A percentile compares a stretch with the other conserved stretches of the same genome.
Conservation (phyloP, 2,888 invertebrate genomes). For the Helleia helle region DNA sequence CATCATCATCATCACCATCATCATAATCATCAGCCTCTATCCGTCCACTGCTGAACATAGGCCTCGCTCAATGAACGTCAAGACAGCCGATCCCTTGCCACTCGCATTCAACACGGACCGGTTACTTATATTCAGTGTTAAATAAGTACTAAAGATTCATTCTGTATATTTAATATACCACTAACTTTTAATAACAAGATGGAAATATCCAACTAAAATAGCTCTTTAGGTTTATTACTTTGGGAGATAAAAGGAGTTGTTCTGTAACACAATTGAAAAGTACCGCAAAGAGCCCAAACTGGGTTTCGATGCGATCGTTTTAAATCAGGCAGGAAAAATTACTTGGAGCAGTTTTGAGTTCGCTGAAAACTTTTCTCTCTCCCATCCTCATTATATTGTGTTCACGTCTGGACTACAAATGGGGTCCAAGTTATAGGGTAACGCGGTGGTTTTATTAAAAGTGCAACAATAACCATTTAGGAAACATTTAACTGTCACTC, state of each 20-base stretch:
- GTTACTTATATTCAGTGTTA: too few species aligned
- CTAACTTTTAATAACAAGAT: slow-evolving; percentile 8
- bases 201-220: slow-evolving; percentile 9
- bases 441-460: too few species aligned
- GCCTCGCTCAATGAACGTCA: too few species aligned
- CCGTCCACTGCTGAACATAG: too few species aligned
- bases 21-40: too few species aligned
- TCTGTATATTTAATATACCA: slow-evolving; percentile 4
- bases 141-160: too few species aligned
- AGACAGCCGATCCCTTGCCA: too few species aligned
- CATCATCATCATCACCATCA: too few species aligned
- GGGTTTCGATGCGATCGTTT: slow-evolving; percentile 50
- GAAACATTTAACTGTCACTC: too few species aligned
- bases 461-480: too few species aligned
- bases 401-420: slow-evolving; percentile 46
- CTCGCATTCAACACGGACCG: too few species aligned
- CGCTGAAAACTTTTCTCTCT: slow-evolving; percentile 54
- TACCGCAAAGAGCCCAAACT: slow-evolving; percentile 38
- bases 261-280: slow-evolving; percentile 27
- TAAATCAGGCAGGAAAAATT: slow-evolving; percentile 65
- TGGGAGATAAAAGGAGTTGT: slow-evolving; percentile 22
- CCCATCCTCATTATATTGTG: slow-evolving; percentile 62
- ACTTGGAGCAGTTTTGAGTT: slow-evolving; percentile 57
- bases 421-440: slow-evolving; percentile 13
- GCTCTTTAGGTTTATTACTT: slow-evolving; percentile 12